These are phyloP conservation scores for Hephaestus fuliginosus DNA, from an alignment of 2,797 vertebrate species.

Conservation along the genomic window DNA sequence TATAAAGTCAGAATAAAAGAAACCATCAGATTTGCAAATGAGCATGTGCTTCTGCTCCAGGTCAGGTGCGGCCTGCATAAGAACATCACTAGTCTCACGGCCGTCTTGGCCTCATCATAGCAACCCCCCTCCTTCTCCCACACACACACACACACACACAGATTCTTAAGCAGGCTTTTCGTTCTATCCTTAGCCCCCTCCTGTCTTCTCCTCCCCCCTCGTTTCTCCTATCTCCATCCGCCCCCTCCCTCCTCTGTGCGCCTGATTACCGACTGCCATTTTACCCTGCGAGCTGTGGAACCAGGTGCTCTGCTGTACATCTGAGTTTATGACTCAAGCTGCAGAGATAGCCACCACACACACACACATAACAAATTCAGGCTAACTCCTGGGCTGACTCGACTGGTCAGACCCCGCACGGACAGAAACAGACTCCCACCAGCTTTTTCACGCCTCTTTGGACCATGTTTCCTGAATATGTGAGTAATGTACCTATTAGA, in stretches of 20 bases:
- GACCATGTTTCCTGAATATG: constrained; percentile 79
- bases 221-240: constrained; percentile 40
- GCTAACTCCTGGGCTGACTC: constrained; percentile 19
- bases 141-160: constrained; percentile 25
- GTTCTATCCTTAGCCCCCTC: constrained; percentile 79
- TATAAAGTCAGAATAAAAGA: background rate
- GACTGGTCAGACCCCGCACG: background rate
- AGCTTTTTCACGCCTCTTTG: constrained; percentile 45
- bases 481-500: constrained; percentile 63
- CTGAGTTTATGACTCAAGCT: constrained; percentile 18
- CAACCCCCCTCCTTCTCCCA: constrained; percentile 27
- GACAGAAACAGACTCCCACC: constrained; percentile 36
- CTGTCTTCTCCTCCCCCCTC: constrained; percentile 36
- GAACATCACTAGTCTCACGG: constrained; percentile 39
- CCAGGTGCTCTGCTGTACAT: constrained; percentile 22
- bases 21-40: constrained; percentile 1
- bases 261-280: constrained; percentile 72
- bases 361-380: background rate
- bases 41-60: constrained; percentile 6
- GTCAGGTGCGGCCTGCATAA: constrained; percentile 37
- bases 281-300: constrained; percentile 54
- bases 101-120: constrained; percentile 59
- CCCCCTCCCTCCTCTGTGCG: constrained; percentile 16
- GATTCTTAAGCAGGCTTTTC: constrained; percentile 83
- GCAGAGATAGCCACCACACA: background rate